phyloP scores from a whole-genome alignment of 2,888 invertebrate genomes.

The Hoplodrina blanda region DNA sequence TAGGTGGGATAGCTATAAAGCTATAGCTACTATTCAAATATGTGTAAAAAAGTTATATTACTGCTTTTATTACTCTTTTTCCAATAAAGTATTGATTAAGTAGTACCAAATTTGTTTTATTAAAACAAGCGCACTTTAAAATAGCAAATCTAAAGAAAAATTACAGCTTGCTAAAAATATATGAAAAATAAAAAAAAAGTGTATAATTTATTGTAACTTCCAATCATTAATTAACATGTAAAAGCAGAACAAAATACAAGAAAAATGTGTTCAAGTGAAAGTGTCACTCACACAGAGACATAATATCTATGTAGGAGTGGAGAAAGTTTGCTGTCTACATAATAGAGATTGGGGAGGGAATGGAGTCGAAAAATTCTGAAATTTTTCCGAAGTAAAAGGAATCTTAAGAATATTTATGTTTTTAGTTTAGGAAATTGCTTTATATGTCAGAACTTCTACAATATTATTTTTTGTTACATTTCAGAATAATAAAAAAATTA shows the following conservation, averaged over 20 bases:
- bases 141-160: background rate
- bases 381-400: slow-evolving; percentile 10
- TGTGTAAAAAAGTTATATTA: no score
- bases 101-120: no score
- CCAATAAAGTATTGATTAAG: no score
- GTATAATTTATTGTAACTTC: slow-evolving; percentile 27
- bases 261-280: slow-evolving; percentile 83
- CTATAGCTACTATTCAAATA: no score
- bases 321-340: slow-evolving; percentile 81
- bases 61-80: no score
- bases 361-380: slow-evolving; percentile 67
- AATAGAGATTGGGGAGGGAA: slow-evolving; percentile 58
- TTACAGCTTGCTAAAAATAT: background rate
- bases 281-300: slow-evolving; percentile 79
- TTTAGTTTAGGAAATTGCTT: no score
- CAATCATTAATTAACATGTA: slow-evolving; percentile 59
- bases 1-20: no score
- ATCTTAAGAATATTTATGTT: no score
- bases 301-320: slow-evolving; percentile 77
- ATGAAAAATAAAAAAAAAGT: slow-evolving; percentile 6
- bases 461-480: no score
- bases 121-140: background rate
- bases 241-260: slow-evolving; percentile 77
- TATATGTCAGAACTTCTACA: no score
- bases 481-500: no score